These are phyloP conservation scores for Melanaphis sacchari DNA, from an alignment of 1,140 invertebrate genomes.

Conservation along the genomic window DNA sequence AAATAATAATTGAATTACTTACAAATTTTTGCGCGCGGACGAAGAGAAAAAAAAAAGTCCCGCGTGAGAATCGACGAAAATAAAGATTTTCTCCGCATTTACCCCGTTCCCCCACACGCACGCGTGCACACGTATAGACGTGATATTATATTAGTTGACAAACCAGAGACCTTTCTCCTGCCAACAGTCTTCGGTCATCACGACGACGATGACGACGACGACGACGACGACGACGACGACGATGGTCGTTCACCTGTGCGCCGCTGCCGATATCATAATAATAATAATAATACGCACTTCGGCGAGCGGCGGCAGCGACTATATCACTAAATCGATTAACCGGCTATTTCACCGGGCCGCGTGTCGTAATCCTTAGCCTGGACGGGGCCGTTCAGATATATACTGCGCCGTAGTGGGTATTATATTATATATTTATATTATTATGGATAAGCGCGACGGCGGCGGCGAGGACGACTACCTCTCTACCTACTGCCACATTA, in stretches of 20 bases:
- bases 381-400: background rate
- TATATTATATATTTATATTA: background rate
- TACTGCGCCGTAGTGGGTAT: background rate
- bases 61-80: background rate
- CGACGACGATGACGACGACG: background rate
- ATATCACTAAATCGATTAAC: constrained; percentile 29
- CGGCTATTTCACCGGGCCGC: constrained; percentile 18
- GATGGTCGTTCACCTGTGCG: constrained; percentile 37
- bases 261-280: background rate
- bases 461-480: background rate
- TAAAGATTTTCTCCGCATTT: constrained; percentile 14
- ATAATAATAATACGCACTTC: background rate
- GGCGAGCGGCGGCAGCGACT: too few species aligned
- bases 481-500: constrained; percentile 5
- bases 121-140: background rate
- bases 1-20: background rate
- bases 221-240: background rate
- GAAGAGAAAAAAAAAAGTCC: background rate
- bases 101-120: background rate
- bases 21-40: background rate
- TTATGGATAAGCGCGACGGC: background rate
- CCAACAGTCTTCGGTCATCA: background rate
- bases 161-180: constrained; percentile 37
- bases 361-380: background rate
- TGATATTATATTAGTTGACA: constrained; percentile 20